Evolutionary conservation across 2,113 vertebrate species (phyloP), one percentile per base, ranked within the genome.

Genomic region (Centropristis striata): DNA sequence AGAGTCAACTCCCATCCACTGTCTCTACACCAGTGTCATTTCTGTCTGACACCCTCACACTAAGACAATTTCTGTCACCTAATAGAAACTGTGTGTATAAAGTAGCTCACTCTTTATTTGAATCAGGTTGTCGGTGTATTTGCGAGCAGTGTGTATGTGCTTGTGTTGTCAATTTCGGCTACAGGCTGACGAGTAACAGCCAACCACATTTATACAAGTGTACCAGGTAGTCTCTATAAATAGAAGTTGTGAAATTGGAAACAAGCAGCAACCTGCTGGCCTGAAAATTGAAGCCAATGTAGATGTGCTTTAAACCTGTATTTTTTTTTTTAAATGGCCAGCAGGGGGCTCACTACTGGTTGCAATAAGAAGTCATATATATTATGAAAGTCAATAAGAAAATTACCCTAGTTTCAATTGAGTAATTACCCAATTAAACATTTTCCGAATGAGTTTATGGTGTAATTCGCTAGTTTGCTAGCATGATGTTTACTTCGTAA

Each of bases 1-100:
- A 8, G 46, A 60, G 25, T 76, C 54, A 61, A 74, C 50, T 50
- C 59, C 25, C 57, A 60, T 82, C 27, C 15, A 16, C 41, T 27
- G 21, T 25, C 50, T 54, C 1, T 18, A 16, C 64, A 59, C 44
- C 15, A 23, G 46, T 54, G 63, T 67, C 46, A 57, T 68, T 16
- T 21, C 68, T 50, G 13, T 71, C 72, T 55, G 63, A 74, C 65
- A 78, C 27, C 20, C 11, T 64, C 71, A 47, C 58, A 65, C 42
- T 21, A 4, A 20, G 2, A 55, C 61, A 71, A 4, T 36, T 37
- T 83, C 58, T 75, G 68, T 80, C 67, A 55, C 78, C 47, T 6
- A 15, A 27, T 25, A 49, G 6, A 51, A n/a, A 39, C 5, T 20
- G 20, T 64, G 10, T 23, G 36, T 8, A 53, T 15, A 13, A 64